Conservation (phyloP, 2,888 invertebrate species). For the Monochamus alternatus region DNA sequence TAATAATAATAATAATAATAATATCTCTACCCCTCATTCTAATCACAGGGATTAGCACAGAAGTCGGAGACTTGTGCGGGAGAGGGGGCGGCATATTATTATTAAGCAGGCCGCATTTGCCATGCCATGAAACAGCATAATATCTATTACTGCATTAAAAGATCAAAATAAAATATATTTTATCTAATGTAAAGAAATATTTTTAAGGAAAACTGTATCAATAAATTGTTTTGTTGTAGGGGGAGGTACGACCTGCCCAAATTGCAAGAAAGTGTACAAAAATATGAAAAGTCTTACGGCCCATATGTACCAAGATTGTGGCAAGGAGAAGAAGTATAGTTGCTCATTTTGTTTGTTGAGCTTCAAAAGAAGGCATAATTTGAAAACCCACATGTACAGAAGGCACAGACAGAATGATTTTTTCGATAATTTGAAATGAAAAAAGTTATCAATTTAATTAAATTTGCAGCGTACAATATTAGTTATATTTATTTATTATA, state of each 20-base stretch:
- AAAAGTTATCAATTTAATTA: background rate
- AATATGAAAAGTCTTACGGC: conserved; percentile 53
- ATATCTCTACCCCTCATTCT: too few species aligned
- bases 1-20: too few species aligned
- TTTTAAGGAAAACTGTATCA: too few species aligned
- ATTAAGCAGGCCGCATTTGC: too few species aligned
- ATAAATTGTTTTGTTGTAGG: conserved; percentile 15
- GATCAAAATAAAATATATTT: too few species aligned
- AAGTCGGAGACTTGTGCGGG: too few species aligned
- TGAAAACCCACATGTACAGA: conserved; percentile 53
- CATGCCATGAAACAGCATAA: too few species aligned
- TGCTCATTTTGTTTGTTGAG: conserved; percentile 52
- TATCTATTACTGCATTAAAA: too few species aligned
- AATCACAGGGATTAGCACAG: too few species aligned
- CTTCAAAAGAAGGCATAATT: conserved; percentile 56
- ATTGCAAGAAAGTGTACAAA: conserved; percentile 57
- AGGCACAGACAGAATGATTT: conserved; percentile 38
- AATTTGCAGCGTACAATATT: too few species aligned
- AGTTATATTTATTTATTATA: conserved; percentile 1
- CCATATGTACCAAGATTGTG: conserved; percentile 63
- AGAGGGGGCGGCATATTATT: too few species aligned
- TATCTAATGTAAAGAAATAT: background rate
- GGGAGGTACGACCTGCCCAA: conserved; percentile 47
- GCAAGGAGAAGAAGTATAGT: conserved; percentile 61
- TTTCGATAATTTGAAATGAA: background rate